A percentile compares a stretch with the other conserved stretches of the same genome.
Conservation (phyloP, 2,113 vertebrate species). For the Cebidichthys violaceus region DNA sequence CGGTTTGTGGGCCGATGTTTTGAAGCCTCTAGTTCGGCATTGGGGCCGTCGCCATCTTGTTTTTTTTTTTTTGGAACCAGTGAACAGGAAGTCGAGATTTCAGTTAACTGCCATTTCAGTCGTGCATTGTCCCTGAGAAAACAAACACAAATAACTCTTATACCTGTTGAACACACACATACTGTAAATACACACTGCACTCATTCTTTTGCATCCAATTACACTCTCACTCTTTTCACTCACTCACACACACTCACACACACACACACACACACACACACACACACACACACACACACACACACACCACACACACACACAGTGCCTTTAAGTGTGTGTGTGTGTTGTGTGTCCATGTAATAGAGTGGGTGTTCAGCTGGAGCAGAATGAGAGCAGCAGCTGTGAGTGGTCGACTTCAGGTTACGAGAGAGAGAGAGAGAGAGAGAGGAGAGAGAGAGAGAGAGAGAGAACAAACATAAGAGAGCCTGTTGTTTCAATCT, state of each 20-base stretch:
- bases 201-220: slow-evolving; percentile 25
- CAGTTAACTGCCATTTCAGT: background rate
- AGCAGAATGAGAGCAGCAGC: slow-evolving; percentile 72
- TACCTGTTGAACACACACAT: background rate
- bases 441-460: background rate
- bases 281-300: background rate
- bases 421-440: slow-evolving; percentile 28
- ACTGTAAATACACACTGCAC: background rate
- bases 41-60: too few relatives aligned
- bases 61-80: too few relatives aligned
- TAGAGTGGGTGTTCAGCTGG: slow-evolving; percentile 66
- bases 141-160: background rate
- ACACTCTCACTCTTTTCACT: slow-evolving; percentile 5
- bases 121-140: background rate
- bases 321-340: background rate
- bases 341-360: slow-evolving; percentile 18
- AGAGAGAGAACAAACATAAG: background rate
- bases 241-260: too few relatives aligned
- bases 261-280: background rate
- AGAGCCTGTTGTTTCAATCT: background rate
- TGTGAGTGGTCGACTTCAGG: slow-evolving; percentile 59
- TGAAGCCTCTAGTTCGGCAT: too few relatives aligned
- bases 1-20: too few relatives aligned
- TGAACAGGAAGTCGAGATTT: too few relatives aligned
- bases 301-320: slow-evolving; percentile 3